Evolutionary conservation across 2,888 invertebrate species (phyloP), one percentile per base, ranked within the genome.

Genomic region (Agapostemon virescens): DNA sequence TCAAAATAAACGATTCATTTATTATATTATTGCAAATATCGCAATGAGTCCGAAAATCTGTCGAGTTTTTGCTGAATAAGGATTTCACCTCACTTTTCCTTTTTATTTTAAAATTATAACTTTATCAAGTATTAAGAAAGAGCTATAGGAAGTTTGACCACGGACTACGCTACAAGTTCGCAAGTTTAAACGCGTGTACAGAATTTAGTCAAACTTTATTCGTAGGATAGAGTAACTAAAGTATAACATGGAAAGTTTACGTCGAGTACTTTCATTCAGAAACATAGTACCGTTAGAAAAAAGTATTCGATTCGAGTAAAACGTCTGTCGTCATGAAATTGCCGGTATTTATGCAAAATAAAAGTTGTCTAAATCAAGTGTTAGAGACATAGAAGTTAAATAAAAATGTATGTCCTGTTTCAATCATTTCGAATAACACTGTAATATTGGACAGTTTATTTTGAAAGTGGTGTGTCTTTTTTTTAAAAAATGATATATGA

Each of bases 111-210:
- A 49, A 49, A n/a, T n/a, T 11, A n/a, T 49, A 49, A 49, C 9
- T 49, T n/a, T n/a, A 2, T n/a, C 9, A 49, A n/a, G n/a, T 11
- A 49, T 49, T n/a, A 11, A n/a, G n/a, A n/a, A 9, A n/a, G n/a
- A 49, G 49, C 11, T 49, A n/a, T 11, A 2, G 45, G 3, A 49
- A 49, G 49, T 49, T 49, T 2, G n/a, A n/a, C 49, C 49, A n/a
- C 49, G 11, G 3, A 49, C n/a, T n/a, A n/a, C n/a, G 49, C 2
- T 49, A 9, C n/a, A n/a, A 49, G 49, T n/a, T n/a, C 0, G 3
- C n/a, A 49, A 49, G 49, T 49, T n/a, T 49, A n/a, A 49, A 49
- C 49, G 49, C 9, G 49, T n/a, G 49, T 49, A 49, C 49, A n/a
- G 49, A 49, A 49, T 49, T n/a, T n/a, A 9, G 49, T 49, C n/a